Conservation (phyloP, 2,797 vertebrate genomes). For the Cryptoprocta ferox region DNA sequence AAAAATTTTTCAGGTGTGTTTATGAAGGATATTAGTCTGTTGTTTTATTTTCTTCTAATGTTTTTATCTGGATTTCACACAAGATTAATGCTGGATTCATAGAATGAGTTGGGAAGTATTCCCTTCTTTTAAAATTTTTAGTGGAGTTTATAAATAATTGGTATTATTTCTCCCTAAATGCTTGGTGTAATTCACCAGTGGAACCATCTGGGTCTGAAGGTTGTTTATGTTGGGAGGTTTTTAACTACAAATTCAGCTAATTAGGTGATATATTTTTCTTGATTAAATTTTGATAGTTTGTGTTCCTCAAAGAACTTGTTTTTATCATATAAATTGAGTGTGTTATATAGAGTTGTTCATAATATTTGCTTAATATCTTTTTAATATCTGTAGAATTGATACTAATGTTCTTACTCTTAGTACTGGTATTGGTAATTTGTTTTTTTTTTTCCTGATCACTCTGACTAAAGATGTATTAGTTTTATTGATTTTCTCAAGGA, state of each 20-base stretch:
- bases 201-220: not conserved
- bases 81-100: not conserved
- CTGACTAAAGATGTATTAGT: not conserved
- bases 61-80: not conserved
- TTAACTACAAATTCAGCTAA: not conserved
- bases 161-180: not conserved
- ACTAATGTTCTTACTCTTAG: not conserved
- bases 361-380: not conserved
- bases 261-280: not conserved
- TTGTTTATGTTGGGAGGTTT: not conserved
- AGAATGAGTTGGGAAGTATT: not conserved
- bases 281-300: not conserved
- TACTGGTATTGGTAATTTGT: not conserved
- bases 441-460: not conserved
- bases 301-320: not conserved
- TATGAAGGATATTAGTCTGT: not conserved
- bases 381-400: not conserved
- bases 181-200: not conserved
- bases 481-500: not conserved
- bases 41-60: not conserved
- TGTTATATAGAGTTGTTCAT: not conserved
- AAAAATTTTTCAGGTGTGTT: not conserved
- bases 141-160: not conserved
- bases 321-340: not conserved
- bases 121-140: not conserved